A percentile compares a stretch with the other conserved stretches of the same genome.
phyloP scores from a whole-genome alignment of 2,888 invertebrate species.

The Leptogaster cylindrica region DNA sequence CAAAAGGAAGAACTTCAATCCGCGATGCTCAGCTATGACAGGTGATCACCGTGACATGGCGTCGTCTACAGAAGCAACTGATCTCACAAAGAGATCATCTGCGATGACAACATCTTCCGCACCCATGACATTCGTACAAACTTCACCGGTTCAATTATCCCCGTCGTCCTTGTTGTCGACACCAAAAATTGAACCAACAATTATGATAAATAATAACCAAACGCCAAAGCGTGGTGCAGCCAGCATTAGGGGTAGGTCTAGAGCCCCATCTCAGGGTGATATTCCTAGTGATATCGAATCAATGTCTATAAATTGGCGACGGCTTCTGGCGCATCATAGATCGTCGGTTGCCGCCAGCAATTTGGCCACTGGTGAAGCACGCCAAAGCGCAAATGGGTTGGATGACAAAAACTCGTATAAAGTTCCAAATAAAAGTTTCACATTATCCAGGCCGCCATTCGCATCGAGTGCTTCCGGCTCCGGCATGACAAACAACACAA shows the following conservation, averaged over 20 bases:
- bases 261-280: background rate
- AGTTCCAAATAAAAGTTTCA: conserved; percentile 15
- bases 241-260: background rate
- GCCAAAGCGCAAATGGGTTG: background rate
- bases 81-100: background rate
- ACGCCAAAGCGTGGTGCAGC: no score
- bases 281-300: background rate
- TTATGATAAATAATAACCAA: background rate
- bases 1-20: conserved; percentile 45
- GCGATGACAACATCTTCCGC: background rate
- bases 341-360: background rate
- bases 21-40: conserved; percentile 34
- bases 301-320: conserved; percentile 16
- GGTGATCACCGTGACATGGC: background rate
- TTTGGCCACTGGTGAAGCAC: background rate
- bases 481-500: background rate
- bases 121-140: background rate
- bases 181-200: background rate
- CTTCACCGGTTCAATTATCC: background rate
- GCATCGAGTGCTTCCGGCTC: background rate
- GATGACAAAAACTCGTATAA: conserved; percentile 5
- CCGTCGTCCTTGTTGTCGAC: background rate
- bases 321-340: background rate
- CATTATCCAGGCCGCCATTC: background rate
- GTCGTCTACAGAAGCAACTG: background rate